These are phyloP conservation scores for Agrochola lota DNA, from an alignment of 2,888 invertebrate species.

Conservation along the genomic window DNA sequence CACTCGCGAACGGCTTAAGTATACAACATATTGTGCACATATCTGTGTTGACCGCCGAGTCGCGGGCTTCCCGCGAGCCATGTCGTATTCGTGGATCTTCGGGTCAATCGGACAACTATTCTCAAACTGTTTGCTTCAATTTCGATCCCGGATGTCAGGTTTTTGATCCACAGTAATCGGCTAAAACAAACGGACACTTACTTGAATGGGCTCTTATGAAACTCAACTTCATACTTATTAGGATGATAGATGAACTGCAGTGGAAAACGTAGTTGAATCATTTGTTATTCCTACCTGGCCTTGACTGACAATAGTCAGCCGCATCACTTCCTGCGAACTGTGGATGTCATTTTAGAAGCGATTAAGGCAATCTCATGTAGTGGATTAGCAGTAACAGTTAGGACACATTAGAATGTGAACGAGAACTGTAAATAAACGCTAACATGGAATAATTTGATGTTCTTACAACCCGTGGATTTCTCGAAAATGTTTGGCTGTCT, in stretches of 20 bases:
- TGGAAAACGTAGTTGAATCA: constrained; percentile 43
- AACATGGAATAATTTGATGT: neutral
- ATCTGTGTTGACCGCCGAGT: constrained; percentile 55
- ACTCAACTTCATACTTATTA: constrained; percentile 10
- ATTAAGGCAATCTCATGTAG: constrained; percentile 44
- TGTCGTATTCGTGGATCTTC: constrained; percentile 56
- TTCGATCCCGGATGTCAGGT: constrained; percentile 18
- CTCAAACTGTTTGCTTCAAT: constrained; percentile 46
- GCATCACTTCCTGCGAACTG: constrained; percentile 54
- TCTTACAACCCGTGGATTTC: neutral
- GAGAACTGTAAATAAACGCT: neutral
- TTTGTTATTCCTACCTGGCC: constrained; percentile 38
- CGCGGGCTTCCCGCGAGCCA: constrained; percentile 55
- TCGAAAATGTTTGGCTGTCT: neutral
- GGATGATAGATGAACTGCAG: constrained; percentile 38
- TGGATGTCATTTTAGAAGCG: constrained; percentile 51
- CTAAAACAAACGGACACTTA: constrained; percentile 16
- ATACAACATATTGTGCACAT: constrained; percentile 55
- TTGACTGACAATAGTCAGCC: constrained; percentile 52
- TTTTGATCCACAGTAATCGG: neutral
- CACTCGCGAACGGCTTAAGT: constrained; percentile 75
- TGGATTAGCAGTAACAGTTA: constrained; percentile 32
- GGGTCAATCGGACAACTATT: constrained; percentile 52
- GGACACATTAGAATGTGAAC: constrained; percentile 21
- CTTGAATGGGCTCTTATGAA: neutral